Evolutionary conservation across 2,113 vertebrate species (phyloP), one percentile per base, ranked within the genome.

Genomic region (Phoenicopterus ruber): DNA sequence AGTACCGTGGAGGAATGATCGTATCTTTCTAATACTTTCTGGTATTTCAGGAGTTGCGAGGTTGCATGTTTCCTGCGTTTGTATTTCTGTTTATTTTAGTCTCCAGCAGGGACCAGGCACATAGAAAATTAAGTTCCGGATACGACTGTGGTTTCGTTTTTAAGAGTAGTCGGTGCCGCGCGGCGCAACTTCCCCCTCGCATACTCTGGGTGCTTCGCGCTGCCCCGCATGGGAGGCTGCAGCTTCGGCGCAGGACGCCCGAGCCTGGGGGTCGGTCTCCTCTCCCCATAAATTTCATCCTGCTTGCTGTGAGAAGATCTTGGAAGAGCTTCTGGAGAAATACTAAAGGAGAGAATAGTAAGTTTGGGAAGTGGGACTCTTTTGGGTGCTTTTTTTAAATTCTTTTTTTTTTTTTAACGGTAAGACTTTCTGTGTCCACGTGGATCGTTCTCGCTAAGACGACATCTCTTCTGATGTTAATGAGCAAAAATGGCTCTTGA

Each of bases 1-100:
- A 11, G 36, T 28, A 9, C 87, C 22, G 3, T 6, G 62, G 57
- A 16, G 17, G 46, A 55, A 6, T 0, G 2, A n/a, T 7, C 1
- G 0, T 17, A 1, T 5, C 38, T n/a, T 54, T 49, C 36, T 25
- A 4, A 18, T 16, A 1, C 31, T 26, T 42, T 49, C 17, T 82
- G 74, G 26, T 58, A 15, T 36, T 59, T 40, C 63, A 52, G 82
- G 46, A 73, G 34, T 3, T 63, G 58, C 5, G 4, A n/a, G 54
- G 54, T 16, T 80, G 42, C 40, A 19, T 3, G 57, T 65, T 94
- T 95, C 90, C 94, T 97, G 93, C 61, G 1, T 72, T 93, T 93
- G 82, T 18, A 4, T 26, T 57, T 59, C 80, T 90, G 83, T 81
- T 95, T 70, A 31, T 63, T 44, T 42, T 69, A 28, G 58, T 15